Evolutionary conservation across 2,113 vertebrate species (phyloP), one percentile per base, ranked within the genome.

Genomic region (cattle (Bos taurus)): DNA sequence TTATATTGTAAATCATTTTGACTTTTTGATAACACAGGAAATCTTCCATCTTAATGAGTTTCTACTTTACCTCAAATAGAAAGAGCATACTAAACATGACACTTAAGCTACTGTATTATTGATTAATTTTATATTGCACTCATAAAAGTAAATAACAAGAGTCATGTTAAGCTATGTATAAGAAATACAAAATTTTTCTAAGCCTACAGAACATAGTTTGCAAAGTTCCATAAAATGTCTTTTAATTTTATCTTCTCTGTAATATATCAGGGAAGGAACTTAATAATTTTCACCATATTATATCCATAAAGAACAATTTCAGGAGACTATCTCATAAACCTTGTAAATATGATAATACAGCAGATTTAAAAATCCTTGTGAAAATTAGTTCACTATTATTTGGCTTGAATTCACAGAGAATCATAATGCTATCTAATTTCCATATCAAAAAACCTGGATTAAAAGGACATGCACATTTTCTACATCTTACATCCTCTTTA

Each of bases 61-160:
- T 98, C 97, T 98, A 98, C 92, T 98, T 98, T 86, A 36, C 52
- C 97, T 96, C 90, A 97, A 97, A 98, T 59, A 84, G 48, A 93
- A 97, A 98, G 98, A 92, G 5, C 83, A 95, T 88, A 83, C 71
- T 90, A 98, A 97, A 30, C 43, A 48, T 88, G 77, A 36, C 92
- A 91, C 28, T 90, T 81, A 96, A 85, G 84, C 23, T 97, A 46
- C 54, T 96, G 6, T 54, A 92, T 93, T 93, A 16, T 80, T 56
- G 60, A 80, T n/a, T 98, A n/a, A 23, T 85, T 30, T 9, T 28
- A 36, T 52, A 67, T 46, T 97, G 36, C 7, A 87, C 60, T 48
- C 36, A 33, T 56, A 95, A 98, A 96, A 97, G 93, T 88, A 97
- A 97, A 89, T 62, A 95, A 82, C 19, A 98, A 60, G 7, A 91